These are phyloP conservation scores for Microctonus aethiopoides DNA, from an alignment of 2,888 invertebrate species.

Conservation along the genomic window DNA sequence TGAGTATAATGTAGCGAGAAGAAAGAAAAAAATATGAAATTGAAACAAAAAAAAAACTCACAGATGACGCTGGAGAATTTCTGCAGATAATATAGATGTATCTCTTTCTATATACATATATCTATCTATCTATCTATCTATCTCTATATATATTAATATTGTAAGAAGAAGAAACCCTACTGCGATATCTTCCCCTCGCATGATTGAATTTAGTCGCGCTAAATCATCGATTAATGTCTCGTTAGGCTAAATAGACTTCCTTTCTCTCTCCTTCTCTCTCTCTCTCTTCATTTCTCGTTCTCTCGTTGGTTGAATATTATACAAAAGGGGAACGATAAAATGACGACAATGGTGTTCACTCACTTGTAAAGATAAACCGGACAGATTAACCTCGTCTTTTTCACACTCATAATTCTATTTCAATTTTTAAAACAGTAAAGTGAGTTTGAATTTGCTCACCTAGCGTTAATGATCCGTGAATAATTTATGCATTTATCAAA, in stretches of 20 bases:
- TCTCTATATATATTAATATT: conserved; percentile 6
- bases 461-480: conserved; percentile 39
- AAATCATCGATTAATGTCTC: conserved; percentile 63
- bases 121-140: too few species aligned
- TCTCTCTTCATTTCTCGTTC: conserved; percentile 12
- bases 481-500: conserved; percentile 29
- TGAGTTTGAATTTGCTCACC: conserved; percentile 18
- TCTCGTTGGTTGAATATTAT: conserved; percentile 10
- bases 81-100: not conserved
- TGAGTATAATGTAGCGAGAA: not conserved
- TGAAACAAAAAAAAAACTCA: conserved; percentile 1
- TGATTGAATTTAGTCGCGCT: conserved; percentile 56
- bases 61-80: conserved; percentile 40
- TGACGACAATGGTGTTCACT: conserved; percentile 15
- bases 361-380: conserved; percentile 41
- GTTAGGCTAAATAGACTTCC: conserved; percentile 55
- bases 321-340: not conserved
- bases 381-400: conserved; percentile 27
- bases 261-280: conserved; percentile 19
- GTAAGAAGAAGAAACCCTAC: conserved; percentile 31
- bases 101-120: conserved; percentile 8
- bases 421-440: conserved; percentile 24
- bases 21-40: not conserved
- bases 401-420: conserved; percentile 34
- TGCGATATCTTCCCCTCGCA: conserved; percentile 58